Evolutionary conservation across 1,140 invertebrate genomes (phyloP), one percentile per base, ranked within the genome.

Genomic region (Cherax quadricarinatus): DNA sequence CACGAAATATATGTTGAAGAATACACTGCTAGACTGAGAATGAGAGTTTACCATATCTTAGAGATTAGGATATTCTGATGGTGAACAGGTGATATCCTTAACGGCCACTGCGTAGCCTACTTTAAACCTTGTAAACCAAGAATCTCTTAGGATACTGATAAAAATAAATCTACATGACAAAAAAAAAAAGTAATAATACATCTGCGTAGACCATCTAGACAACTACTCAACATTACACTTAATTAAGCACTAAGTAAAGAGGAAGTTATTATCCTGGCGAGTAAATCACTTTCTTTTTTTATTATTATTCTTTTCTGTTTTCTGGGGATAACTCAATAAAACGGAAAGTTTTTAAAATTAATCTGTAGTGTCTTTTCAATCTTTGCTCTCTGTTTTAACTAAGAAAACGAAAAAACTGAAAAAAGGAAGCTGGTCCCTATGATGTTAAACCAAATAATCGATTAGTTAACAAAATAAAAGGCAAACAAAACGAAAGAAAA

Each of bases 311-410:
- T 70, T 85, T 14, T 88, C 49, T 62, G 86, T 78, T 88, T 70
- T 88, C 30, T 88, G 86, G 86, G 75, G 78, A 66, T 66, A 79
- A 88, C 73, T 79, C 86, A 60, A 78, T 79, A 81, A 88, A 88
- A 88, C 70, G 78, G 57, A 79, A 88, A 78, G 57, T 57, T 75
- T 2, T 18, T 16, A 66, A 16, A 10, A 66, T 10, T 66, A 66
- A 66, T 66, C 18, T 66, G 6, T 57, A 57, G 62, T 88, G 75
- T 62, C 86, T 80, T 81, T 88, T 62, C 24, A 53, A 62, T 60
- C 86, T 80, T 88, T 83, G 81, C 53, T 83, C n/a, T 75, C 12
- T 75, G 66, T 21, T 30, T 9, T 24, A 75, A 75, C 21, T 30
- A 6, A 75, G 4, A 75, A 24, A 75, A 53, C 49, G 21, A 16